Conservation (phyloP, 2,797 vertebrate species). For the Petrocephalus schoutedeni region DNA sequence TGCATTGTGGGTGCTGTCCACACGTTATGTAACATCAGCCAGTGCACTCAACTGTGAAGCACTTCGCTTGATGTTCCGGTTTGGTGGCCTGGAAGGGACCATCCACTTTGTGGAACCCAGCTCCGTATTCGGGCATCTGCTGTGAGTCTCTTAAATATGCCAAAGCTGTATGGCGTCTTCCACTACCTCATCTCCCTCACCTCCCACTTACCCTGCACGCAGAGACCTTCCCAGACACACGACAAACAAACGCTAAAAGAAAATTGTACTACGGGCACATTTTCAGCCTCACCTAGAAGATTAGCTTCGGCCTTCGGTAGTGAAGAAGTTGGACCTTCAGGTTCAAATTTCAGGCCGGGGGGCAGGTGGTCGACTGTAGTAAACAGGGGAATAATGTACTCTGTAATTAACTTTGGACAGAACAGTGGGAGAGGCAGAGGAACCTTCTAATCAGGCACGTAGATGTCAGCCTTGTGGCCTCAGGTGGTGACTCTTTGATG, state of each 20-base stretch:
- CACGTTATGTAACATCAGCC: slow-evolving; percentile 31
- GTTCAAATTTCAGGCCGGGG: background rate
- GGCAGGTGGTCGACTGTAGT: background rate
- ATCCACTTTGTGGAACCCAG: slow-evolving; percentile 37
- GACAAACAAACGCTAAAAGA: background rate
- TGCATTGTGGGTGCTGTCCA: slow-evolving; percentile 31
- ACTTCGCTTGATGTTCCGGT: slow-evolving; percentile 35
- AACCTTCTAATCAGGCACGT: background rate
- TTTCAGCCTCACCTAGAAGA: background rate
- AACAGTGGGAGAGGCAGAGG: background rate
- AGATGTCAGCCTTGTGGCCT: background rate
- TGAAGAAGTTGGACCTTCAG: background rate
- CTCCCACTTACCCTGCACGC: background rate
- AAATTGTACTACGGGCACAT: background rate
- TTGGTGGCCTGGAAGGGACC: slow-evolving; percentile 56
- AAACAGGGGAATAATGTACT: slow-evolving; percentile 9
- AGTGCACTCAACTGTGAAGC: slow-evolving; percentile 17
- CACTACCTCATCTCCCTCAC: background rate
- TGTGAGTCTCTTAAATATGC: background rate
- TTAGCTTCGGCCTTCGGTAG: background rate
- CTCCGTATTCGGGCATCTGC: slow-evolving; percentile 22
- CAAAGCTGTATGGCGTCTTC: background rate
- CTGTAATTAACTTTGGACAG: slow-evolving; percentile 6
- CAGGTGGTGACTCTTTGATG: background rate
- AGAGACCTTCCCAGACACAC: background rate